Base-by-base conservation (phyloP, 2,113 vertebrate genomes). In the Apaloderma vittatum region DNA sequence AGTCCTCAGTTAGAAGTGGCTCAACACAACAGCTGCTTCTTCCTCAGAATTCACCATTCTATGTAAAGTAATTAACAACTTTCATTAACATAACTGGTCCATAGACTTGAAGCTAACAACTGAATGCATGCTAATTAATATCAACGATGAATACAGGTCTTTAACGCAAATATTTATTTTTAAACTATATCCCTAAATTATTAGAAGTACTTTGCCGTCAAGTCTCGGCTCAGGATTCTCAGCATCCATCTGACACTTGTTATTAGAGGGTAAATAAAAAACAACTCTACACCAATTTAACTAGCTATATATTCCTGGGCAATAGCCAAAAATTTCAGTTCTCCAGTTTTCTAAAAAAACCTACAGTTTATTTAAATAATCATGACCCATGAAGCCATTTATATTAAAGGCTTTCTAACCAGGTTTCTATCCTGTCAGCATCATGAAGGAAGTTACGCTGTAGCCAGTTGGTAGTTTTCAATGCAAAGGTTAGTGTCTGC, bases 31-130 rank as follows among this genome's bases (percentile, higher is more conserved):
- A 87, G 63, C 32, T 61, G 62, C 86, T 94, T 94, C 86, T 63
- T 88, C 36, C 51, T 96, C 63, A 34, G 77, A 77, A 95, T 61
- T 94, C 90, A 96, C 57, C 76, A 97, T 95, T 83, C 97, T 98
- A n/a, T 75, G 73, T 61, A 87, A 88, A 94, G 11, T 43, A 97
- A 94, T 92, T 79, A 94, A 94, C 13, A 92, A 87, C 8, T 54
- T 46, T 52, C 24, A 75, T 78, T 65, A 95, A 78, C 30, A 17
- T 54, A 78, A 72, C 4, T 37, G 12, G 54, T 52, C 36, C n/a
- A 65, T 1, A 76, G 52, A 57, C 54, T 78, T 75, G 12, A 87
- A 65, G 15, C 13, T 91, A 93, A 45, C 66, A 89, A 92, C 1
- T 58, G 12, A 89, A 93, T n/a, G 26, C 9, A 20, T 26, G 17